phyloP scores from a whole-genome alignment of 2,797 vertebrate species.

The Bradypodion pumilum region DNA sequence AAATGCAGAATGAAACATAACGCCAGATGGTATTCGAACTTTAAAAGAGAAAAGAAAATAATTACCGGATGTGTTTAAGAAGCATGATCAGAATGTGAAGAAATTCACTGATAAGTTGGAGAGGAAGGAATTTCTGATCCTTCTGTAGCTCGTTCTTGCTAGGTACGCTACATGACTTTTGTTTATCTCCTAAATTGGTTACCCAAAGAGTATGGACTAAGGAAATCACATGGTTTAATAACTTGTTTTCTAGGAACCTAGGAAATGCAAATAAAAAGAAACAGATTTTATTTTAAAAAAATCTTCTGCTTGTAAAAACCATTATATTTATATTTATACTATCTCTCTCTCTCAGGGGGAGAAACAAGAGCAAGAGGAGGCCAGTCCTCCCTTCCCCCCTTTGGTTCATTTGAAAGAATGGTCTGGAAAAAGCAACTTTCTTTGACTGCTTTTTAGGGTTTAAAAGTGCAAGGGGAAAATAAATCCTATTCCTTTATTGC shows the following conservation, averaged over 20 bases:
- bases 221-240: conserved; percentile 78
- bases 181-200: conserved; percentile 83
- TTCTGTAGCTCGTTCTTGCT: conserved; percentile 41
- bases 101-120: conserved; percentile 87
- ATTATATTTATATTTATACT: neutral
- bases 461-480: too few relatives aligned
- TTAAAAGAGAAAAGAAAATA: neutral
- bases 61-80: conserved; percentile 83
- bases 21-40: neutral
- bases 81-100: conserved; percentile 77
- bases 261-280: conserved; percentile 3
- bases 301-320: neutral
- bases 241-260: conserved; percentile 81
- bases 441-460: too few relatives aligned
- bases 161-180: conserved; percentile 31
- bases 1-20: too few relatives aligned
- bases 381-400: too few relatives aligned
- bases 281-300: neutral
- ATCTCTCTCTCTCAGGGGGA: too few relatives aligned
- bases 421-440: too few relatives aligned
- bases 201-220: conserved; percentile 88
- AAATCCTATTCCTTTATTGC: too few relatives aligned
- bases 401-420: too few relatives aligned
- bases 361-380: too few relatives aligned
- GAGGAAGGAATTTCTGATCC: conserved; percentile 83